A percentile compares a stretch with the other conserved stretches of the same genome.
phyloP scores from a whole-genome alignment of 2,113 vertebrate species.

The Halcyon senegalensis region DNA sequence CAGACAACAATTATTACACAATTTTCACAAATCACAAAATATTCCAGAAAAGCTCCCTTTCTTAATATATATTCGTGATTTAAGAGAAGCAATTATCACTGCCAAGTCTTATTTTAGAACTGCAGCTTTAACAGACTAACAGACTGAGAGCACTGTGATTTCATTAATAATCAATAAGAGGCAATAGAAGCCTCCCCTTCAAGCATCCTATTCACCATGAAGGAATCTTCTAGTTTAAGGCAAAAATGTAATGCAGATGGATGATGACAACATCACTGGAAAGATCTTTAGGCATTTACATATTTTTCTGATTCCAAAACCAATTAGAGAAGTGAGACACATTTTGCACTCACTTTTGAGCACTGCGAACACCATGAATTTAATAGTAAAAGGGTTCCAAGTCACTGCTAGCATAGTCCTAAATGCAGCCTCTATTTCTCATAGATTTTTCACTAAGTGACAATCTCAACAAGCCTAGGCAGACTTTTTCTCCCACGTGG shows the following conservation, averaged over 20 bases:
- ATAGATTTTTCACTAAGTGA: not conserved
- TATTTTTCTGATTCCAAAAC: constrained; percentile 45
- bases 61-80: not conserved
- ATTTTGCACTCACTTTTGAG: constrained; percentile 43
- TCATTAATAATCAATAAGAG: constrained; percentile 54
- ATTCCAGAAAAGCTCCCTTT: not conserved
- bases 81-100: constrained; percentile 25
- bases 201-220: not conserved
- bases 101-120: constrained; percentile 22
- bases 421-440: constrained; percentile 22
- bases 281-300: constrained; percentile 16
- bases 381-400: constrained; percentile 25
- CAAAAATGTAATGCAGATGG: constrained; percentile 35
- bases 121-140: not conserved
- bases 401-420: not conserved
- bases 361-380: not conserved
- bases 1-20: not conserved
- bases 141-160: constrained; percentile 4
- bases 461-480: not conserved
- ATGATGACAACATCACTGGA: constrained; percentile 35
- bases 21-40: not conserved
- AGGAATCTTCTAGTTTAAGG: constrained; percentile 14
- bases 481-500: not conserved
- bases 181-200: constrained; percentile 8
- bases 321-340: constrained; percentile 28